phyloP scores from a whole-genome alignment of 2,888 invertebrate genomes.

The Tholera decimalis region DNA sequence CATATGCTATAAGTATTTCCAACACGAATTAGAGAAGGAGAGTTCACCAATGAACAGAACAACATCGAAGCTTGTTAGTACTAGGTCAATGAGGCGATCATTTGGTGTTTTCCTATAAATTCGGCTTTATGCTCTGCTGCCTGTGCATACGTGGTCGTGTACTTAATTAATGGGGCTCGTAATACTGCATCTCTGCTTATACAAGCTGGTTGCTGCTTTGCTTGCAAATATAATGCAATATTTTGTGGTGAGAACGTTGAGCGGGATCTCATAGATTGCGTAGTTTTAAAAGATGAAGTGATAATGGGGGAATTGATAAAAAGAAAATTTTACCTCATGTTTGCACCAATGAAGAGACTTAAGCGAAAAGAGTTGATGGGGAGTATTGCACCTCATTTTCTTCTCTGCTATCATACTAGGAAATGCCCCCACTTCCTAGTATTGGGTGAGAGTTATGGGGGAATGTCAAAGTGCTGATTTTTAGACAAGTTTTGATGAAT shows the following conservation, averaged over 20 bases:
- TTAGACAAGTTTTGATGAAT: no score
- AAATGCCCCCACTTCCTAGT: no score
- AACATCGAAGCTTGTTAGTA: constrained; percentile 28
- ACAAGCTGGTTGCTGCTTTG: constrained; percentile 18
- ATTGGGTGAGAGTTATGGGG: no score
- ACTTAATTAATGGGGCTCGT: constrained; percentile 54
- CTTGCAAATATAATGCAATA: constrained; percentile 28
- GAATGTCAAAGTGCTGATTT: no score
- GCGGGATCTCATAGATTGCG: neutral
- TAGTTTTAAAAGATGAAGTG: neutral
- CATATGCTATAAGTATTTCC: neutral
- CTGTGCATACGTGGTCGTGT: constrained; percentile 51
- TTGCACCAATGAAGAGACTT: no score
- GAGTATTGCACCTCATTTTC: no score
- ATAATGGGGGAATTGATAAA: neutral
- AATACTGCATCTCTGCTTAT: constrained; percentile 45
- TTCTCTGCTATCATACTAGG: no score
- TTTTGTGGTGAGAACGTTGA: neutral
- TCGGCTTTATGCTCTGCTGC: constrained; percentile 51
- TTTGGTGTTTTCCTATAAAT: constrained; percentile 61
- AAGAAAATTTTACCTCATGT: neutral
- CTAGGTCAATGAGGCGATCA: constrained; percentile 52
- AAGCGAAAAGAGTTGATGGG: neutral
- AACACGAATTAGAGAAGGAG: neutral
- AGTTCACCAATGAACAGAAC: neutral